Percentiles rank a stretch among this genome's conserved stretches.
Conservation (phyloP, 1,140 invertebrate species). For the Penaeus chinensis region DNA sequence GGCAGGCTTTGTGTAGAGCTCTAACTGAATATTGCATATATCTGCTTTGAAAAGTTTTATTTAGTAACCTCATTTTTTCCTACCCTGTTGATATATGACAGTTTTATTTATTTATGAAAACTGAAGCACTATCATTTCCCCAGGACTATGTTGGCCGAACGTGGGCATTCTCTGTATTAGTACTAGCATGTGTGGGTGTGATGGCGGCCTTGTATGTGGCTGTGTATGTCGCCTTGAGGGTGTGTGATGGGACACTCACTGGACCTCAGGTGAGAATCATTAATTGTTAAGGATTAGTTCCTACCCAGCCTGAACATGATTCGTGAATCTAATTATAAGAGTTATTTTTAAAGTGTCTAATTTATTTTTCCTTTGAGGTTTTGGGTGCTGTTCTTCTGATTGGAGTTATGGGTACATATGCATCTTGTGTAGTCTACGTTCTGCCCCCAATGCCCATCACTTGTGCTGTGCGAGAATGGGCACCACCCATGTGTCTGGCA, state of each 20-base stretch:
- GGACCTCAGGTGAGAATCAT: conserved; percentile 65
- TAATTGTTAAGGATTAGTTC: no score
- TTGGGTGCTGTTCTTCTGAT: conserved; percentile 70
- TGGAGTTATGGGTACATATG: conserved; percentile 69
- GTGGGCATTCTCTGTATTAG: conserved; percentile 67
- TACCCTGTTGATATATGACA: no score
- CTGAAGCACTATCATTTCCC: background rate
- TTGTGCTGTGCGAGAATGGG: conserved; percentile 66
- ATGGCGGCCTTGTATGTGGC: conserved; percentile 68
- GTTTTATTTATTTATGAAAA: no score
- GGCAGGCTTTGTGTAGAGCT: background rate
- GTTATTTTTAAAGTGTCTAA: background rate
- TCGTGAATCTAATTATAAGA: no score
- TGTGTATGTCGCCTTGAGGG: conserved; percentile 69
- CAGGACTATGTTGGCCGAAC: conserved; percentile 66
- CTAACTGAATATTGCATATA: no score
- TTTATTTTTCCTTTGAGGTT: conserved; percentile 66
- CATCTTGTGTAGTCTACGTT: conserved; percentile 69
- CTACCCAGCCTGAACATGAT: no score
- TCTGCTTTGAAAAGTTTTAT: no score
- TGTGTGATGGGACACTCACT: conserved; percentile 70
- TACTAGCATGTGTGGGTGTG: conserved; percentile 66
- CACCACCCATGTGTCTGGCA: conserved; percentile 49
- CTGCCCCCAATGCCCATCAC: conserved; percentile 67
- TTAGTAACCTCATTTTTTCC: no score